Percentiles rank a stretch among this genome's conserved stretches.
Evolutionary conservation across 2,113 vertebrate species (phyloP).

Genomic region (human (Homo sapiens)): DNA sequence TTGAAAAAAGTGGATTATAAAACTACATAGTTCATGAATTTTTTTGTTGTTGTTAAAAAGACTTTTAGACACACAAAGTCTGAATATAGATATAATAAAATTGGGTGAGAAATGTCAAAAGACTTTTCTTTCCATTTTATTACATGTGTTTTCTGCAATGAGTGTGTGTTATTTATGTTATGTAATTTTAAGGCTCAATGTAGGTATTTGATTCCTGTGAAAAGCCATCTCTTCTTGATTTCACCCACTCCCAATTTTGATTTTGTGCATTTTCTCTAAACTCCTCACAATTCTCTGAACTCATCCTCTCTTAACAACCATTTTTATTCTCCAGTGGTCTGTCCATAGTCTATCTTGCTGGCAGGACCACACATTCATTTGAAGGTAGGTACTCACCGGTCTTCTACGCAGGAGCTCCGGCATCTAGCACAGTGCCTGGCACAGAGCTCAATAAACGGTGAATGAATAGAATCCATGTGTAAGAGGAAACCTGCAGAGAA

Average conservation of each 20-base stretch:
- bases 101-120: no score
- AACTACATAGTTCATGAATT: not conserved
- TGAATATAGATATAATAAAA: not conserved
- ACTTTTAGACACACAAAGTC: not conserved
- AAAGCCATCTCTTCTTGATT: not conserved
- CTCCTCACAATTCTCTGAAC: no score
- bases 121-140: not conserved
- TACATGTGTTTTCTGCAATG: not conserved
- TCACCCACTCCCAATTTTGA: not conserved
- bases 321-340: not conserved
- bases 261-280: not conserved
- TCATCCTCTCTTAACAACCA: not conserved
- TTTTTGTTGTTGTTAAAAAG: not conserved
- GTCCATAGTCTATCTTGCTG: not conserved
- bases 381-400: not conserved
- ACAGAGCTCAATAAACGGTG: fast-evolving
- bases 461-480: fast-evolving
- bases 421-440: no score
- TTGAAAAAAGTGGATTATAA: not conserved
- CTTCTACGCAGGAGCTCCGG: not conserved
- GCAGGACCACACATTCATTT: not conserved
- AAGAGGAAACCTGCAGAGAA: not conserved
- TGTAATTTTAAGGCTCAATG: not conserved
- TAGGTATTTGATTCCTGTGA: not conserved
- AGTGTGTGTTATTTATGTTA: not conserved